Evolutionary conservation across 2,113 vertebrate species (phyloP).

Genomic region (Oncorhynchus clarkii): DNA sequence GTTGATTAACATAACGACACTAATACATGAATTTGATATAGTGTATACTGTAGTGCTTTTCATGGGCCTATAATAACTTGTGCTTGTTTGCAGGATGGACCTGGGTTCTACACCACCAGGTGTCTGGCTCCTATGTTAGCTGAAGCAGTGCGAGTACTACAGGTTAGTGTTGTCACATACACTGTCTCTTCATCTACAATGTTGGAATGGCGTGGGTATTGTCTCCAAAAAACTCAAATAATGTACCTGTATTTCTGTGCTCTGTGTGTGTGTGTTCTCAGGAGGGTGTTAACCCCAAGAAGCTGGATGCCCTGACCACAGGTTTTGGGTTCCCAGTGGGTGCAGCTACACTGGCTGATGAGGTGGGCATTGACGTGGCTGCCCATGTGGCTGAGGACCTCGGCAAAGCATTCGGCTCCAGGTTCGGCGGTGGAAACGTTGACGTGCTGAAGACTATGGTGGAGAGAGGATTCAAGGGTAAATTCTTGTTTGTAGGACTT

Average conservation of each 20-base stretch:
- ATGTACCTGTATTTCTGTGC: no score
- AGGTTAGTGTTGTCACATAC: slow-evolving; percentile 74
- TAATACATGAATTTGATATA: no score
- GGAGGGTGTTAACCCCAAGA: slow-evolving; percentile 90
- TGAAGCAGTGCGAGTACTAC: slow-evolving; percentile 86
- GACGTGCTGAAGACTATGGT: slow-evolving; percentile 91
- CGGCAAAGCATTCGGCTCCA: slow-evolving; percentile 88
- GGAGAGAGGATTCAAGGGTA: slow-evolving; percentile 87
- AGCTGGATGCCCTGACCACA: slow-evolving; percentile 86
- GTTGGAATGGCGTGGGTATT: background rate
- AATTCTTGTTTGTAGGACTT: background rate
- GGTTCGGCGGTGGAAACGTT: slow-evolving; percentile 85
- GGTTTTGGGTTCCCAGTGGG: slow-evolving; percentile 93
- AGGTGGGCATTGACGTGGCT: slow-evolving; percentile 94
- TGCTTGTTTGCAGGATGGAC: slow-evolving; percentile 82
- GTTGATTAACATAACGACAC: background rate
- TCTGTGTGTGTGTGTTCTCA: slow-evolving; percentile 47
- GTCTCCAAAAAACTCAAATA: no score
- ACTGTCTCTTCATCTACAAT: background rate
- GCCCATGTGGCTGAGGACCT: slow-evolving; percentile 90
- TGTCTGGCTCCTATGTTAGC: slow-evolving; percentile 90
- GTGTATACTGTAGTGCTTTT: no score
- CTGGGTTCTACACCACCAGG: slow-evolving; percentile 97
- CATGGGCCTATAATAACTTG: background rate
- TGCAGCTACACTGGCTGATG: slow-evolving; percentile 85